Base-by-base conservation (phyloP, 2,113 vertebrate species). In the Malurus alboscapulatus region DNA sequence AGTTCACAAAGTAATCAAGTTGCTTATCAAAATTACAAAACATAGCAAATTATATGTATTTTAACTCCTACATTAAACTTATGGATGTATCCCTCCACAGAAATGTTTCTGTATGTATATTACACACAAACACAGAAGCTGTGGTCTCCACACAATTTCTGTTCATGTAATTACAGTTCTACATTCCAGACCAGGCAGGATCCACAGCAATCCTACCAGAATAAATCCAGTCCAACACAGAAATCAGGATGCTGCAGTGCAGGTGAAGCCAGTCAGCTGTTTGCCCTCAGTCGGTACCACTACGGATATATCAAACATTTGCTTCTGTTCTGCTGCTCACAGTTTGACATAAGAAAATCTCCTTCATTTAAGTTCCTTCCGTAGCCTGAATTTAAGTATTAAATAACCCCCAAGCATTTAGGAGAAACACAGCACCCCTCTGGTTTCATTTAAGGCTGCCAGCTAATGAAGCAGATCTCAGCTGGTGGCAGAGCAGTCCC, bases 271-370 rank as follows among this genome's bases (percentile, higher is more conserved):
- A 27, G 6, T 3, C 15, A 68, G 6, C n/a, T 14, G 7, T 68
- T 45, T 36, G 34, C 63, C 40, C 76, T 89, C 36, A 21, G 16
- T 13, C 2, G 0, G 19, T 29, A 29, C 10, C 32, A 12, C 5
- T 7, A 9, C 0, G 27, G 8, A 20, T 8, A n/a, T 0, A 42
- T 5, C 3, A 6, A 85, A 54, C 21, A 15, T 12, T 30, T 27
- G 7, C 47, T 69, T 48, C 66, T 53, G 4, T n/a, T 75, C 59
- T 55, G 15, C 51, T 62, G 25, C 66, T 73, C 45, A 14, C 5
- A 6, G 14, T 27, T 55, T 20, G 15, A 42, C 24, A 1, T 1
- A 30, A 36, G 27, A 50, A 84, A 79, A 79, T 3, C 10, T 40
- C 32, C 53, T 72, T 61, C 44, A 27, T 24, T 38, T 19, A 34